Base-by-base conservation (phyloP, 2,888 invertebrate genomes). In the Acanthoscelides obtectus region DNA sequence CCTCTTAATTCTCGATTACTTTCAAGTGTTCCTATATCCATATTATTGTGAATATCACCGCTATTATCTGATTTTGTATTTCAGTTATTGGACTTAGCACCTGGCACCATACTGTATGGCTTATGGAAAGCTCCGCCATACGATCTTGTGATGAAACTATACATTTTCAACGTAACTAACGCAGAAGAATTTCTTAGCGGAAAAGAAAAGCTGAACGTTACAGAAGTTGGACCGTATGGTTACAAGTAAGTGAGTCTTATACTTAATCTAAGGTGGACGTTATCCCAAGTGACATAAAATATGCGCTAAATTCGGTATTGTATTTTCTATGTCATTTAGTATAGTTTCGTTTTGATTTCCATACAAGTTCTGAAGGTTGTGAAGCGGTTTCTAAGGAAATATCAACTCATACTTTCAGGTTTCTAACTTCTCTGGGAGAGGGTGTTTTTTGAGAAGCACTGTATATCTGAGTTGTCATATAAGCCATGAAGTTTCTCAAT, bases 161-260 rank as follows among this genome's bases (percentile, higher is more conserved):
- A 90, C 81, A 86, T 94, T 72, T 95, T 94, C 83, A 95, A 95
- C 81, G 88, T 95, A 69, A 94, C 94, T n/a, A 95, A 95, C 82
- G 84, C 88, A 0, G 89, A 90, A 12, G 88, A 88, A 67, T 95
- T 94, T 84, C 82, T 91, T 45, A 85, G 85, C 0, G 93, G 93
- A 0, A 83, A 86, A 69, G 91, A 86, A 70, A 94, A 93, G 77
- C 84, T 95, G 66, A 90, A 88, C 76, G 77, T 95, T 2, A 81
- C 90, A 69, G 92, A 95, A 86, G 83, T 94, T 21, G 95, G 95
- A 0, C 95, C 95, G 0, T 95, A 93, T 81, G 90, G 92, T 20
- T 97, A 94, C 85, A 91, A 91, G 94, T 94, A 85, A 88, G 90
- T 87, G n/a, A n/a, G n/a, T n/a, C n/a, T n/a, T n/a, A n/a, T n/a